These are phyloP conservation scores for Neogobius melanostomus DNA, from an alignment of 2,113 vertebrate genomes.

Conservation along the genomic window DNA sequence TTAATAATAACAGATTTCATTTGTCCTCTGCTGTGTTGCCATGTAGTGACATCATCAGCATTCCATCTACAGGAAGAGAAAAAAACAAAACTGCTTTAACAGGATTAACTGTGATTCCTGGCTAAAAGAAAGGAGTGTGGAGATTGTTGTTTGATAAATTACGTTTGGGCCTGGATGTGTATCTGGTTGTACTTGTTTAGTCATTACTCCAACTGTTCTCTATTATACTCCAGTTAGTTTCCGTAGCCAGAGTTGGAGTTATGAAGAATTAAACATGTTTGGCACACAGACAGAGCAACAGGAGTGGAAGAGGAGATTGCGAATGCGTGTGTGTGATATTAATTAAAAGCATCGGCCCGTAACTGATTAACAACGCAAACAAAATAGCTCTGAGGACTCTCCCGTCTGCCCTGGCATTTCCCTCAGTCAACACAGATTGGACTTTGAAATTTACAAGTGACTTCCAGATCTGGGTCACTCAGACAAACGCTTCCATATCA, in stretches of 20 bases:
- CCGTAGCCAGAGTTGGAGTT: background rate
- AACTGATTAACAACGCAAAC: conserved; percentile 47
- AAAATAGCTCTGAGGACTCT: conserved; percentile 23
- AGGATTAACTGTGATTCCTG: too few relatives aligned
- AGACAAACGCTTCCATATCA: conserved; percentile 11
- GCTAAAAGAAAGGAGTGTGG: too few relatives aligned
- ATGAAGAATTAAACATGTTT: conserved; percentile 2
- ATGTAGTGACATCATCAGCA: too few relatives aligned
- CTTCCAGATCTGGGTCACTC: conserved; percentile 11
- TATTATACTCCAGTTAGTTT: background rate
- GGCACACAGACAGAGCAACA: conserved; percentile 1
- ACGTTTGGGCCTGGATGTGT: too few relatives aligned
- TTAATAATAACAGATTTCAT: too few relatives aligned
- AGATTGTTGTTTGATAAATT: too few relatives aligned
- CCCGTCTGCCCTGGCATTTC: conserved; percentile 14
- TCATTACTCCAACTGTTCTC: background rate
- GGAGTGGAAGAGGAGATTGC: conserved; percentile 9
- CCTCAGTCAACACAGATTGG: conserved; percentile 1
- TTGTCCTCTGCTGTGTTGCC: too few relatives aligned
- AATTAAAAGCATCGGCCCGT: conserved; percentile 45
- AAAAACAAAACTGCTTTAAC: too few relatives aligned
- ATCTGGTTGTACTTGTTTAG: background rate
- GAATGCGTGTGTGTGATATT: conserved; percentile 33
- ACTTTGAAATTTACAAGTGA: conserved; percentile 15
- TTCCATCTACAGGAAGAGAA: too few relatives aligned